Conservation (phyloP, 2,888 invertebrate species). For the Linnaemya tessellans region DNA sequence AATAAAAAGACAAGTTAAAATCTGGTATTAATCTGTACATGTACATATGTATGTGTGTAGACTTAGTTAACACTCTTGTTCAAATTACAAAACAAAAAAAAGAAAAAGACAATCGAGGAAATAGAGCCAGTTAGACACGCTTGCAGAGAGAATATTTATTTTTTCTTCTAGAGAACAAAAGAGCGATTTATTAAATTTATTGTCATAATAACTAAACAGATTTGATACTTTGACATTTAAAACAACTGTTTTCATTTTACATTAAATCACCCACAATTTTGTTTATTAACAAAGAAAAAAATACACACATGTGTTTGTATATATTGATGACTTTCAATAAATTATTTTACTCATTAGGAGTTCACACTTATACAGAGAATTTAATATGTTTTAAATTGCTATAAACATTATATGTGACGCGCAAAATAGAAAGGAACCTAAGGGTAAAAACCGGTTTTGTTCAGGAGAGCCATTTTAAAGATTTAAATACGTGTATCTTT, state of each 20-base stretch:
- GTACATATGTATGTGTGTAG: no score
- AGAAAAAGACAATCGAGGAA: background rate
- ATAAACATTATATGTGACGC: no score
- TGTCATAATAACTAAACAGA: background rate
- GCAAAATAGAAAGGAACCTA: no score
- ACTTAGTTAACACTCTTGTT: slow-evolving; percentile 54
- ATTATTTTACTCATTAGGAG: slow-evolving; percentile 2
- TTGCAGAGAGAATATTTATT: background rate
- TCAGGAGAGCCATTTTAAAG: no score
- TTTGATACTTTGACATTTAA: slow-evolving; percentile 42
- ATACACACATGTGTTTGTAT: background rate
- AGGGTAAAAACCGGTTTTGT: no score
- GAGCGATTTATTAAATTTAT: background rate
- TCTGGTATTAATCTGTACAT: slow-evolving; percentile 13
- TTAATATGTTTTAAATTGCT: slow-evolving; percentile 4
- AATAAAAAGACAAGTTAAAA: slow-evolving; percentile 13
- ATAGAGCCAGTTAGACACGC: background rate
- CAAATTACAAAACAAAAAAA: slow-evolving; percentile 25
- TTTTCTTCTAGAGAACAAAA: slow-evolving; percentile 8
- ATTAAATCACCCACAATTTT: slow-evolving; percentile 43
- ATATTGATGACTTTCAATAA: slow-evolving; percentile 22
- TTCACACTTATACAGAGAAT: background rate
- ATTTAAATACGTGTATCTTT: no score
- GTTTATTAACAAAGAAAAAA: background rate
- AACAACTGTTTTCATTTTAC: slow-evolving; percentile 34